Percentiles rank a stretch among this genome's conserved stretches.
phyloP scores from a whole-genome alignment of 2,888 invertebrate genomes.

The Dolomedes plantarius region DNA sequence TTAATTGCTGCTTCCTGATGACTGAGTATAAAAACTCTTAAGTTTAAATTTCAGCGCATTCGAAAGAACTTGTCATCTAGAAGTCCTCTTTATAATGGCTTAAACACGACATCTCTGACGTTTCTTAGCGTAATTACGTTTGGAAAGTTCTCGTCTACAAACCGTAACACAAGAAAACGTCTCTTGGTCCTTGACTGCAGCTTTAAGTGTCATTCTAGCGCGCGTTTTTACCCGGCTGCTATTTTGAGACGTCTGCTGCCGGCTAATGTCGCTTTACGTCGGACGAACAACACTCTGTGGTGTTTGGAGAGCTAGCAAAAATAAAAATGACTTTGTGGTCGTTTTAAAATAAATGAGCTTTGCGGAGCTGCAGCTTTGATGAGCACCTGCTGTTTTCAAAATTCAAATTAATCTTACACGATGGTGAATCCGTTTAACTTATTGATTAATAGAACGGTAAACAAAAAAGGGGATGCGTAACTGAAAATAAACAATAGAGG shows the following conservation, averaged over 20 bases:
- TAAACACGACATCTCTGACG: not conserved
- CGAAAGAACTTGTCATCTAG: not conserved
- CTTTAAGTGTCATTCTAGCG: slow-evolving; percentile 1
- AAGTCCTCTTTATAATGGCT: not conserved
- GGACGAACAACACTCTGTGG: slow-evolving; percentile 10
- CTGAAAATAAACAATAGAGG: too few species aligned
- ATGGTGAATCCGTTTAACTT: not conserved
- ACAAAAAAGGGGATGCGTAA: too few species aligned
- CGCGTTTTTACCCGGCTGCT: slow-evolving; percentile 12
- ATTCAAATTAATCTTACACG: slow-evolving; percentile 20
- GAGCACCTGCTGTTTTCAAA: slow-evolving; percentile 19
- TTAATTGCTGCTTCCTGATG: not conserved
- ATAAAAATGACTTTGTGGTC: slow-evolving; percentile 18
- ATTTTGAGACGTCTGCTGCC: slow-evolving; percentile 21
- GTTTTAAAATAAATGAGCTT: slow-evolving; percentile 21
- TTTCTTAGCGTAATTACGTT: not conserved
- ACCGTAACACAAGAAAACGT: slow-evolving; percentile 10
- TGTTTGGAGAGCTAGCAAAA: not conserved
- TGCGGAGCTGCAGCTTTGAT: not conserved
- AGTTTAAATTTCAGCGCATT: not conserved
- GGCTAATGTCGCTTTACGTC: slow-evolving; percentile 19
- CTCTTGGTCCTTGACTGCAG: slow-evolving; percentile 12
- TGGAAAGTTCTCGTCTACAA: not conserved
- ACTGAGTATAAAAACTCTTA: not conserved
- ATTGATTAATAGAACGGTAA: too few species aligned